A percentile compares a stretch with the other conserved stretches of the same genome.
Conservation (phyloP, 2,797 vertebrate species). For the Sitta carolinensis region DNA sequence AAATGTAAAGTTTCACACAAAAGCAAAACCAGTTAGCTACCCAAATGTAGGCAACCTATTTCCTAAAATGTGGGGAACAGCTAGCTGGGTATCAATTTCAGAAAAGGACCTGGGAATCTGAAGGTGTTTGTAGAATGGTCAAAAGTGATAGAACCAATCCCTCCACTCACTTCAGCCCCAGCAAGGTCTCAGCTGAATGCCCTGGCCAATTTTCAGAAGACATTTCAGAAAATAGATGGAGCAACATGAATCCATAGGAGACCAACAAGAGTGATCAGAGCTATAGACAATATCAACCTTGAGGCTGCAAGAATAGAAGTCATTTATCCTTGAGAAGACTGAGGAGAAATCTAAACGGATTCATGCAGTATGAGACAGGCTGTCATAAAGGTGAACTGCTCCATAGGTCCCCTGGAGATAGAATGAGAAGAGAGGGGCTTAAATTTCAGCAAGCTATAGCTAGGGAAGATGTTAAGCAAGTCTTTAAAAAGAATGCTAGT, state of each 20-base stretch:
- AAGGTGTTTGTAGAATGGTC: not conserved
- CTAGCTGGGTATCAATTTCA: not conserved
- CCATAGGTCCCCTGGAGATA: not conserved
- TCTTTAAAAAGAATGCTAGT: not conserved
- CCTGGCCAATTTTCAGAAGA: not conserved
- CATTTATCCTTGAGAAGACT: not conserved
- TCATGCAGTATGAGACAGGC: not conserved
- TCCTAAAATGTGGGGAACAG: not conserved
- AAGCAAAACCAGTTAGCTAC: not conserved
- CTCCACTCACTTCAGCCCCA: not conserved
- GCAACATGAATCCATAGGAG: not conserved
- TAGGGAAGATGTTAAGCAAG: not conserved
- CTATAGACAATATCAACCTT: not conserved
- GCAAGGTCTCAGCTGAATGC: not conserved
- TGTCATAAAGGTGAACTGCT: not conserved
- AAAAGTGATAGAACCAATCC: not conserved
- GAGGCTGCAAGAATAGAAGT: not conserved
- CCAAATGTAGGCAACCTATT: not conserved
- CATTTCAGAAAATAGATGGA: not conserved
- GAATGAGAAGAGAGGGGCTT: not conserved
- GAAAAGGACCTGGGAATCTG: not conserved
- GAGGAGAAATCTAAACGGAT: not conserved
- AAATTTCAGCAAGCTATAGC: not conserved
- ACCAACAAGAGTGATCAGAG: not conserved
- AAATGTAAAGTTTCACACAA: not conserved